Base-by-base conservation (phyloP, 2,888 invertebrate genomes). In the Hipparchia semele region DNA sequence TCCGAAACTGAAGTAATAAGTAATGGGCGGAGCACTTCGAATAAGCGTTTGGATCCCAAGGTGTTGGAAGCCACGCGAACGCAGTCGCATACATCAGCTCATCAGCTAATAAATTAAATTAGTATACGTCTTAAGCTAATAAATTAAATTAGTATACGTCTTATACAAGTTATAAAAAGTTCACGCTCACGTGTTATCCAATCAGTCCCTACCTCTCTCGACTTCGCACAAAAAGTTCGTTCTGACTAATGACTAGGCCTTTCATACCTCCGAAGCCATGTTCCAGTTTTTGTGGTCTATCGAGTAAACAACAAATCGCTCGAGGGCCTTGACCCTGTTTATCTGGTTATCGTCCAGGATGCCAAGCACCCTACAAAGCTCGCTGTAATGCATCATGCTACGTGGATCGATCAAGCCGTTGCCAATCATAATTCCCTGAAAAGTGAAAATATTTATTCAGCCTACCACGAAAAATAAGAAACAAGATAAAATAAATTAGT, bases 321-420 rank as follows among this genome's bases (percentile, higher is more conserved):
- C 86, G 0, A 88, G 78, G 2, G 68, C 65, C 23, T 77, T 80
- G 74, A 84, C 73, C 60, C 64, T 74, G 0, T 79, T 76, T 5
- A 86, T 64, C 60, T 84, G 78, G 0, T 73, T 68, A 0, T 82
- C 83, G 7, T 94, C 95, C 7, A 95, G 84, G 0, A 95, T 73
- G 0, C 94, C 95, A 6, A 92, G 77, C 23, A 86, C 87, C 39
- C 86, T 83, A 23, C 90, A 86, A 65, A 90, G 84, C 9, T 87
- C 84, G 10, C 92, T 91, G 78, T 94, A 94, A 68, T 91, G 86
- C 82, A 94, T 84, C 87, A 94, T 90, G 71, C 87, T 89, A 0
- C 82, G 82, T 0, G 94, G 93, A 72, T 95, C 94, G 8, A 93
- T 89, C 64, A 94, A 79, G 0, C 92, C 94, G 73, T 94, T 94